Conservation (phyloP, 30 jellyfish, hydroid and myxozoan genomes). For the Turritopsis dohrnii region DNA sequence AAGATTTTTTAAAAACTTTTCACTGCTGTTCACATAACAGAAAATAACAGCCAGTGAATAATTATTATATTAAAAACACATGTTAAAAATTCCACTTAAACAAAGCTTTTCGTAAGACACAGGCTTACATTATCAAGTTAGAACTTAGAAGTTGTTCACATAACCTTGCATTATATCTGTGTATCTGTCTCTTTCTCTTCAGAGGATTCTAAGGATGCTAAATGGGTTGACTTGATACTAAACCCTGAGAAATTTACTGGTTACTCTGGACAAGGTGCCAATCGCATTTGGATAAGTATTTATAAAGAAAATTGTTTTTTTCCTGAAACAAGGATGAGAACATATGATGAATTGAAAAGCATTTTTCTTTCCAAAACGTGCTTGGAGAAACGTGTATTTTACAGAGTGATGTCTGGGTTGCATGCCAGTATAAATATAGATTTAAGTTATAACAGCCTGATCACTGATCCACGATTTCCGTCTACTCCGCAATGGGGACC, state of each 20-base stretch:
- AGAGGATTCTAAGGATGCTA: constrained; percentile 52
- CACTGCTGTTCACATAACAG: too few species aligned
- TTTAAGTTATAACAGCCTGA: constrained; percentile 53
- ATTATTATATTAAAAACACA: too few species aligned
- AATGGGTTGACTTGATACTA: constrained; percentile 71
- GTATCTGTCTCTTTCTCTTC: neutral
- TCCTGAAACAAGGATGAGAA: constrained; percentile 23
- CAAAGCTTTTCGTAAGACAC: too few species aligned
- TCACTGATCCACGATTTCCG: constrained; percentile 50
- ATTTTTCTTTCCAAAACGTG: constrained; percentile 57
- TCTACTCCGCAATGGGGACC: constrained; percentile 91
- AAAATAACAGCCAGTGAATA: too few species aligned
- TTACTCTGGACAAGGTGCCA: constrained; percentile 80
- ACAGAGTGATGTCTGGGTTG: constrained; percentile 82
- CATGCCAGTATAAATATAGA: constrained; percentile 95
- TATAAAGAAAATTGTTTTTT: constrained; percentile 88
- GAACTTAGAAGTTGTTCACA: too few species aligned
- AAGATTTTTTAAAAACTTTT: neutral
- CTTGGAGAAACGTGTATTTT: constrained; percentile 79
- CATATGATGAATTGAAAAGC: constrained; percentile 21
- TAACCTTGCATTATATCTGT: neutral
- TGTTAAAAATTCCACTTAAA: too few species aligned
- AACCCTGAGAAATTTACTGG: constrained; percentile 98
- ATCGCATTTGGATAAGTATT: constrained; percentile 82
- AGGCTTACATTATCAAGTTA: too few species aligned